A percentile compares a stretch with the other conserved stretches of the same genome.
These are phyloP conservation scores for Epinotia ramella DNA, from an alignment of 2,888 invertebrate species.

Conservation along the genomic window DNA sequence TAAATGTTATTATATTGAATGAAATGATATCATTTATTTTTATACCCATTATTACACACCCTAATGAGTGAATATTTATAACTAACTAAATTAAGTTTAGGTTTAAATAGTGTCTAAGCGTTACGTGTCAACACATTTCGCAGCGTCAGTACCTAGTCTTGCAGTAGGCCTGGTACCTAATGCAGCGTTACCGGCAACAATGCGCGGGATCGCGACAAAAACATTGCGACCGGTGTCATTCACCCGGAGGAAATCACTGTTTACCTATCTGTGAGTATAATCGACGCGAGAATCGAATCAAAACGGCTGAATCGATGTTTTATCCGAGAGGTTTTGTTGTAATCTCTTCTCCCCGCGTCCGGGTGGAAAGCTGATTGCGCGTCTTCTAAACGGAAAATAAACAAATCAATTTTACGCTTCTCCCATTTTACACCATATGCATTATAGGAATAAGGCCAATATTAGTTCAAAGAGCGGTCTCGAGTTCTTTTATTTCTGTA, in stretches of 20 bases:
- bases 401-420: background rate
- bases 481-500: background rate
- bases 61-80: too few relatives aligned
- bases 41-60: too few relatives aligned
- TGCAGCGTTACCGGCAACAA: constrained; percentile 54
- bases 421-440: background rate
- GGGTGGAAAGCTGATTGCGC: constrained; percentile 48
- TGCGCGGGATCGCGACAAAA: constrained; percentile 54
- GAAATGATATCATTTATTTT: too few relatives aligned
- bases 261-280: constrained; percentile 56
- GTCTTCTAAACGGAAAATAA: constrained; percentile 28
- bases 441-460: background rate
- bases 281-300: constrained; percentile 57
- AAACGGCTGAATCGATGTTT: constrained; percentile 52
- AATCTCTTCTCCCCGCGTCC: constrained; percentile 50
- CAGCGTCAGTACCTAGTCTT: constrained; percentile 24
- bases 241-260: constrained; percentile 69
- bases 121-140: background rate
- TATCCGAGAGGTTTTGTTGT: constrained; percentile 48
- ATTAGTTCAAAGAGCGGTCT: background rate
- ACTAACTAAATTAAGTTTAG: too few relatives aligned
- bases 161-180: constrained; percentile 10
- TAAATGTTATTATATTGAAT: too few relatives aligned
- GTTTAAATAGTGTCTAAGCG: background rate
- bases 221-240: constrained; percentile 59